Percentiles rank a stretch among this genome's conserved stretches.
phyloP scores from a whole-genome alignment of 1,140 invertebrate species.

The Phymastichus coffea region DNA sequence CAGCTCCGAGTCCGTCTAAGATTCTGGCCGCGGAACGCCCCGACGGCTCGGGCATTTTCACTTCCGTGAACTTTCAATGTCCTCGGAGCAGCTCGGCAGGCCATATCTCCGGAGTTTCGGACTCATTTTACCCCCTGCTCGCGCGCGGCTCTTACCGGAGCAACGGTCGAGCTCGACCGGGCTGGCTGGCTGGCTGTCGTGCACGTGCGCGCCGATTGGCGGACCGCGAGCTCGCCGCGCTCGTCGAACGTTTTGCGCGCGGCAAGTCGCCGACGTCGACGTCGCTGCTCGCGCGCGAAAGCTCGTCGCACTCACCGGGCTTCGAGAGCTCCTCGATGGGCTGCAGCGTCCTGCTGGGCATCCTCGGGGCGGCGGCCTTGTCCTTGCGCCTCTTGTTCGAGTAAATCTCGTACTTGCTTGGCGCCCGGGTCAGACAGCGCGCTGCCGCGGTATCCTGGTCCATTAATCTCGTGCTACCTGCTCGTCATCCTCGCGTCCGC shows the following conservation, averaged over 20 bases:
- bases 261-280: neutral
- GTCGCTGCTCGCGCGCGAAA: neutral
- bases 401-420: conserved; percentile 27
- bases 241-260: neutral
- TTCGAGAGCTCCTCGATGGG: conserved; percentile 49
- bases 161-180: neutral
- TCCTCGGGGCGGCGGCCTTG: conserved; percentile 19
- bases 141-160: no score
- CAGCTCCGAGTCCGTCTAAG: no score
- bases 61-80: conserved; percentile 42
- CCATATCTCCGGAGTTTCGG: no score
- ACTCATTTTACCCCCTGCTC: no score
- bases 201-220: neutral
- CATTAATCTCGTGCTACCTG: no score
- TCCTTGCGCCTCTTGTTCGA: conserved; percentile 20
- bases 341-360: conserved; percentile 37
- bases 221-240: neutral
- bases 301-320: conserved; percentile 36
- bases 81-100: no score
- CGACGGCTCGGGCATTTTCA: conserved; percentile 35
- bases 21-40: no score
- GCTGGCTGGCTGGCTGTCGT: neutral
- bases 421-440: conserved; percentile 40
- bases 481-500: neutral
- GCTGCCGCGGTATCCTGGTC: conserved; percentile 28